phyloP scores from a whole-genome alignment of 2,888 invertebrate genomes.

The Diadegma fenestrale region DNA sequence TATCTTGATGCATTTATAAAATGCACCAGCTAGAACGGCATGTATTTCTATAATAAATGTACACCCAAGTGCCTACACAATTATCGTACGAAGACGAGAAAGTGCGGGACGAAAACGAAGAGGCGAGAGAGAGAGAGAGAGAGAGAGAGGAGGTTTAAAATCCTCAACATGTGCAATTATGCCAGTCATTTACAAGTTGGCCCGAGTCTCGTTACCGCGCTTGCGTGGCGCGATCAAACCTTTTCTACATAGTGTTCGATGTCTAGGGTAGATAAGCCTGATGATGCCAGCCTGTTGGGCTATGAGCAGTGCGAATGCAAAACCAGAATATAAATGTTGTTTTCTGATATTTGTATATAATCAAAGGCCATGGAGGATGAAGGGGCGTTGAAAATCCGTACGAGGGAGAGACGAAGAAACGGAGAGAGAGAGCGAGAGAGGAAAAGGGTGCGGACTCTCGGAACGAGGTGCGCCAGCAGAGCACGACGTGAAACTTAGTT shows the following conservation, averaged over 20 bases:
- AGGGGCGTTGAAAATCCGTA: slow-evolving; percentile 23
- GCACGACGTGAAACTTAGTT: slow-evolving; percentile 59
- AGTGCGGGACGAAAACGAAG: slow-evolving; percentile 33
- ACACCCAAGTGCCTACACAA: slow-evolving; percentile 54
- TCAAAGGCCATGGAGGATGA: background rate
- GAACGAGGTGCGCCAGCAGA: slow-evolving; percentile 60
- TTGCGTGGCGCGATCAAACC: slow-evolving; percentile 56
- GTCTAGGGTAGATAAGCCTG: slow-evolving; percentile 77
- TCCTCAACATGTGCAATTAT: slow-evolving; percentile 67
- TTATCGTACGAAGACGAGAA: slow-evolving; percentile 58
- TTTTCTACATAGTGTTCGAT: slow-evolving; percentile 65
- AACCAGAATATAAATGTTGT: slow-evolving; percentile 74
- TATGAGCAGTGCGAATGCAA: slow-evolving; percentile 64
- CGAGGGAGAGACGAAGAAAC: background rate
- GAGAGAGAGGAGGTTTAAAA: slow-evolving; percentile 52
- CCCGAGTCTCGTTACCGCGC: slow-evolving; percentile 74
- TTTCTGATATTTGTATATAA: slow-evolving; percentile 47
- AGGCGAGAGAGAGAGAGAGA: background rate
- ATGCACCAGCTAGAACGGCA: slow-evolving; percentile 17
- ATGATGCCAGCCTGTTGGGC: slow-evolving; percentile 34
- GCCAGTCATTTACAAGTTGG: slow-evolving; percentile 65
- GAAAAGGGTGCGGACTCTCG: slow-evolving; percentile 62
- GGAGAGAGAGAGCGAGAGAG: background rate
- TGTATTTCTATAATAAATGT: slow-evolving; percentile 31
- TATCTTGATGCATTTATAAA: slow-evolving; percentile 67